Evolutionary conservation across 2,888 invertebrate genomes (phyloP), one percentile per base, ranked within the genome.

Genomic region (Hirtodrosophila histrioides): DNA sequence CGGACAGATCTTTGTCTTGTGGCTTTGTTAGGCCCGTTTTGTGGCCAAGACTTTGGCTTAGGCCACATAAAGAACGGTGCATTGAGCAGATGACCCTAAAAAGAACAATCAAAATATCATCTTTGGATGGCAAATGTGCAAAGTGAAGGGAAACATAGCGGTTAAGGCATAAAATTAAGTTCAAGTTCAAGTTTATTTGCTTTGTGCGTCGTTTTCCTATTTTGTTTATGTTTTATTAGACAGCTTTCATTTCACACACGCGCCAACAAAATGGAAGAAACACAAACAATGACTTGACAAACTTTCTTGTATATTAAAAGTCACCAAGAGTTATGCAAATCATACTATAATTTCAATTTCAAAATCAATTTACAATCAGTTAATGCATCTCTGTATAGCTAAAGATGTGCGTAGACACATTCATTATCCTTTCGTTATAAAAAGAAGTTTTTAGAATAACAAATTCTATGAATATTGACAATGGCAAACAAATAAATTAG

Each of bases 161-260:
- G 73, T 75, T 74, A 66, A 74, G 53, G 75, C 67, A 62, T 70
- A 67, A 62, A 54, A 75, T 71, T 55, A 57, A 71, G 51, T 51
- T 78, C 84, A 84, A 84, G 84, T 85, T 84, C 86, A 84, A 87
- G 87, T 77, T 86, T 85, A 69, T 61, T 45, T 68, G 61, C 48
- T 23, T 65, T 31, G 39, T 37, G 29, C 44, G 43, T 45, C 45
- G 49, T 40, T 65, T 46, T 69, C 39, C 31, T 24, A 40, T n/a
- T 36, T 35, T 36, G 50, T 45, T 33, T 54, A 6, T 40, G 51
- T 43, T 27, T 10, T 39, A n/a, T 40, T 35, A 23, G 6, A 9
- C 17, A 37, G 51, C 75, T 69, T 58, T 70, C 61, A 53, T 66
- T 61, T 58, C 12, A n/a, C 41, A 51, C 54, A 55, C 40, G 51